Evolutionary conservation across 2,113 vertebrate genomes (phyloP), one percentile per base, ranked within the genome.

Genomic region (Aegithalos caudatus): DNA sequence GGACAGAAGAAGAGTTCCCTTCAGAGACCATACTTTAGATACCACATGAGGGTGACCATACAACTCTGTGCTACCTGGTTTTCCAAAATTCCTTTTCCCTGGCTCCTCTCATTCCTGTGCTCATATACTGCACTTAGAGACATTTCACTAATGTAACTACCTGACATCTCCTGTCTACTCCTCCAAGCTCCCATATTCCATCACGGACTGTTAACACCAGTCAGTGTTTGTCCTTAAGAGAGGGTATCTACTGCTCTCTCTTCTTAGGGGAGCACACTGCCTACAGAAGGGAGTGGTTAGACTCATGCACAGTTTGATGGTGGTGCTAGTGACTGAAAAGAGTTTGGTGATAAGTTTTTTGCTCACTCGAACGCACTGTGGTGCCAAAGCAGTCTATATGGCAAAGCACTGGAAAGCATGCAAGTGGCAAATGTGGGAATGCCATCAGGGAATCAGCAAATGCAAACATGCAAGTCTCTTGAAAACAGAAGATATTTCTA

Each of bases 1-100:
- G 0, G n/a, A n/a, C n/a, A n/a, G n/a, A n/a, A n/a, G n/a, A 0
- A 87, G 12, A 58, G 45, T 3, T 57, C 76, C 70, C 50, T 72
- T 70, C 15, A 33, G 37, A 81, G 21, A 70, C 9, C 15, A 44
- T 1, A 0, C 21, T 73, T 81, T 4, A 40, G 56, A 62, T n/a
- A 48, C 7, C 14, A 73, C n/a, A 45, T 1, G 2, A 86, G 13
- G 25, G 58, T 64, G 54, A 35, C 31, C 57, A 44, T 19, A 27
- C 0, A 1, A 62, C 12, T 56, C 58, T 72, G n/a, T 53, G 31
- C 17, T 45, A 82, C 79, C 6, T 31, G 40, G 7, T 69, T 31
- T 70, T 76, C n/a, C 62, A 62, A 69, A 82, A 64, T 35, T 17
- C 38, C 33, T 82, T 57, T 20, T 72, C 48, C 48, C 40, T 73